These are phyloP conservation scores for Odobenus rosmarus DNA, from an alignment of 2,113 vertebrate species.

Conservation along the genomic window DNA sequence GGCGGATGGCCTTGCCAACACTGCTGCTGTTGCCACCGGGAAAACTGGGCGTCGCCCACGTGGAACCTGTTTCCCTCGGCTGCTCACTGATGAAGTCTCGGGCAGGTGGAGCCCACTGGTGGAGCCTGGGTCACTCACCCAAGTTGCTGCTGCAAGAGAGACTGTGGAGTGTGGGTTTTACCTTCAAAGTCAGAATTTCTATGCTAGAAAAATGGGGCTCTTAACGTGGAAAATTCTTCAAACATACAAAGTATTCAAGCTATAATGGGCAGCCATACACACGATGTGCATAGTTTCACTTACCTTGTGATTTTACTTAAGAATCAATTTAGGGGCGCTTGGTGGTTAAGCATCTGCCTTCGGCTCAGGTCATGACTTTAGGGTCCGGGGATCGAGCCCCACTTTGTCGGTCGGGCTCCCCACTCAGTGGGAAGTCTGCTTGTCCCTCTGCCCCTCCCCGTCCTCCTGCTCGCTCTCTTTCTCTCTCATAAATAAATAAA, in stretches of 20 bases:
- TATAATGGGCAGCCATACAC: background rate
- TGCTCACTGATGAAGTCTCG: background rate
- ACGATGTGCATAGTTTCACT: background rate
- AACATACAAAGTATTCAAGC: background rate
- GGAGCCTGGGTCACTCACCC: background rate
- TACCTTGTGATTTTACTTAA: background rate
- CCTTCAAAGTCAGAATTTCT: background rate
- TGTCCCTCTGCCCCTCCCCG: background rate
- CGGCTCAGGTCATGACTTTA: background rate
- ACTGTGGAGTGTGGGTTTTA: background rate
- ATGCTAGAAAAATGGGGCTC: background rate
- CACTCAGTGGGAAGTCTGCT: background rate
- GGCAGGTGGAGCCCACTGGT: background rate
- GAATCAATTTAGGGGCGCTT: background rate
- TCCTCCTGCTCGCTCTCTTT: background rate
- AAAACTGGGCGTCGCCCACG: fast-evolving
- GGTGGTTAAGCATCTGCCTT: background rate
- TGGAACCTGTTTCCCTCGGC: background rate
- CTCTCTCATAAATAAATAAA: background rate
- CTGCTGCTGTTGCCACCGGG: fast-evolving
- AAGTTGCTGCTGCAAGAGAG: background rate
- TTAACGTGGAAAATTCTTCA: background rate
- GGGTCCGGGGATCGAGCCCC: background rate
- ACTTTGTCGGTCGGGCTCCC: background rate
- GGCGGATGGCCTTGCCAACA: background rate